Evolutionary conservation across 2,888 invertebrate genomes (phyloP).

Genomic region (Chaetoderma sp.): DNA sequence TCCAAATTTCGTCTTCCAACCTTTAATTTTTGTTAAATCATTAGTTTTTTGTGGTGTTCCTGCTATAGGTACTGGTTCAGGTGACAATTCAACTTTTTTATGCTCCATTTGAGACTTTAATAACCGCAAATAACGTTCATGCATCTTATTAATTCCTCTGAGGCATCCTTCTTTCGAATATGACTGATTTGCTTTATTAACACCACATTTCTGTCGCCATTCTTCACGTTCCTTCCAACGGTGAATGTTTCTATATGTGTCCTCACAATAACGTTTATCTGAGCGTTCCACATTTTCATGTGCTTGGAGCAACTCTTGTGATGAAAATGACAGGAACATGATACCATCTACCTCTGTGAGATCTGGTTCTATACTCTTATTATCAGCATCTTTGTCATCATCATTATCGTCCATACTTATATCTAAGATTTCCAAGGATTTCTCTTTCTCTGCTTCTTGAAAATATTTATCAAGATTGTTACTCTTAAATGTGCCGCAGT

Average conservation of each 20-base stretch:
- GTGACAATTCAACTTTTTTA: too few relatives aligned
- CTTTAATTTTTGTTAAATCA: slow-evolving; percentile 58
- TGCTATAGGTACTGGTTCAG: neutral
- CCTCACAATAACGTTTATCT: neutral
- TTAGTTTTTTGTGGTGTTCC: slow-evolving; percentile 44
- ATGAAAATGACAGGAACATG: slow-evolving; percentile 57
- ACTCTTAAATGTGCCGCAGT: neutral
- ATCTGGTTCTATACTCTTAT: too few relatives aligned
- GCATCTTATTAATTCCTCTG: neutral
- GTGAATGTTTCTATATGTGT: neutral
- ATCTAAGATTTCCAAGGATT: too few relatives aligned
- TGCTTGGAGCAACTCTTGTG: slow-evolving; percentile 49
- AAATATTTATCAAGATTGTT: neutral
- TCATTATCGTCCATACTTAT: too few relatives aligned
- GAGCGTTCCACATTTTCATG: slow-evolving; percentile 53
- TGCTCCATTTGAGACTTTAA: neutral
- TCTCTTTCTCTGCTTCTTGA: neutral
- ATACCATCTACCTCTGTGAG: slow-evolving; percentile 59
- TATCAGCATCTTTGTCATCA: too few relatives aligned
- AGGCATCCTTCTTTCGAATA: neutral
- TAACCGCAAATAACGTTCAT: too few relatives aligned
- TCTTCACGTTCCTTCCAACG: slow-evolving; percentile 15
- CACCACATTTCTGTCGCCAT: slow-evolving; percentile 49
- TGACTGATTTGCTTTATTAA: too few relatives aligned
- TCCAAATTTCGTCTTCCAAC: slow-evolving; percentile 56